These are phyloP conservation scores for Otis tarda DNA, from an alignment of 2,113 vertebrate genomes.

Conservation along the genomic window DNA sequence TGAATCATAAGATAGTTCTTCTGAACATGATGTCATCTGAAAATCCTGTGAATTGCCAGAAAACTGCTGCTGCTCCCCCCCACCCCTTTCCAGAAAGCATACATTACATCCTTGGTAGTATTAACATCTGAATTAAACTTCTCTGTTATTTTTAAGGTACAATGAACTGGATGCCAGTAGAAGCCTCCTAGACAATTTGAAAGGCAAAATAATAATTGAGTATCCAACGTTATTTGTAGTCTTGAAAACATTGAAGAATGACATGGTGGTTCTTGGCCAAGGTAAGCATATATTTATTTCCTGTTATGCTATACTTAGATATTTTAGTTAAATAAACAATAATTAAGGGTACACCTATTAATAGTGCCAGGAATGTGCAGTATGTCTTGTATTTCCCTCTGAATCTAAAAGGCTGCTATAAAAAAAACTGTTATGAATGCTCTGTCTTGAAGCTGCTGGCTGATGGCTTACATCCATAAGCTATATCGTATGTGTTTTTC, in stretches of 20 bases:
- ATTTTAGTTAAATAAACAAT: conserved; percentile 15
- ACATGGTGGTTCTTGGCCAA: conserved; percentile 78
- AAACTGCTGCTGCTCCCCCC: not conserved
- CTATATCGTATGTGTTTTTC: not conserved
- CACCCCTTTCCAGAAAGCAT: not conserved
- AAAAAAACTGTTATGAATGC: not conserved
- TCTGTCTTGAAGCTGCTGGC: not conserved
- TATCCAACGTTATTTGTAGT: conserved; percentile 88
- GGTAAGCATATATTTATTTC: conserved; percentile 72
- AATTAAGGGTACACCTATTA: not conserved
- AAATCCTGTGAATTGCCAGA: not conserved
- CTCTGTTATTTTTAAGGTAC: conserved; percentile 77
- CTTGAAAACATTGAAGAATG: conserved; percentile 75
- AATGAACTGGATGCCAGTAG: conserved; percentile 83
- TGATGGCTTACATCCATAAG: not conserved
- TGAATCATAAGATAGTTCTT: not conserved
- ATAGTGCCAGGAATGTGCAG: not conserved
- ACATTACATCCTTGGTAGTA: not conserved
- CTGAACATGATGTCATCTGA: not conserved
- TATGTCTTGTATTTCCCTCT: not conserved
- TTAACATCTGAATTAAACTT: conserved; percentile 23
- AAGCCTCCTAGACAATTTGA: conserved; percentile 87
- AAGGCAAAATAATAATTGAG: conserved; percentile 88
- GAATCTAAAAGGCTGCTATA: not conserved
- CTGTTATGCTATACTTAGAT: conserved; percentile 1